Evolutionary conservation across 1,140 invertebrate genomes (phyloP).

Genomic region (Drosophila guanche): DNA sequence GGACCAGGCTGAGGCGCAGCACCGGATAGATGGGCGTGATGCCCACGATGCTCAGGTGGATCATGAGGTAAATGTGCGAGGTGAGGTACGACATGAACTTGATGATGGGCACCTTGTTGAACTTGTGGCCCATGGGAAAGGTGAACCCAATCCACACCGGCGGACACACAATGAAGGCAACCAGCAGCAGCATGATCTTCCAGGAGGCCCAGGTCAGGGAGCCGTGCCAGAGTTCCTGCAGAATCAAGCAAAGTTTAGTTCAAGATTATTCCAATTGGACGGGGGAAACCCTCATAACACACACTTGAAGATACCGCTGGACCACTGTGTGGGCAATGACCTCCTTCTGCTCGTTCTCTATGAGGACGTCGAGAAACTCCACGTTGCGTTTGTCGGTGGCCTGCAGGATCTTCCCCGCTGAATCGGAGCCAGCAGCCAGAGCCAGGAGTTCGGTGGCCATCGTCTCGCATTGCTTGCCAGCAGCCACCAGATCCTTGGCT

Average conservation of each 20-base stretch:
- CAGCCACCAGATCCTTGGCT: slow-evolving; percentile 96
- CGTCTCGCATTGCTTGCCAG: slow-evolving; percentile 97
- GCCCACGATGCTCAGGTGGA: slow-evolving; percentile 94
- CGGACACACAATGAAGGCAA: slow-evolving; percentile 95
- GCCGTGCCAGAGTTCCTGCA: slow-evolving; percentile 97
- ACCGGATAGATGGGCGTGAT: slow-evolving; percentile 95
- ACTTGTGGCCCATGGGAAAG: slow-evolving; percentile 96
- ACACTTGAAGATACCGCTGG: slow-evolving; percentile 93
- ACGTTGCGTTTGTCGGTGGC: slow-evolving; percentile 95
- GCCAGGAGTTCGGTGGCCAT: slow-evolving; percentile 98
- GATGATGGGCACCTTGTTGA: slow-evolving; percentile 98
- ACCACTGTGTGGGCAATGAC: slow-evolving; percentile 96
- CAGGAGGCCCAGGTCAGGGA: slow-evolving; percentile 97
- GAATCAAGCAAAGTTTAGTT: not conserved
- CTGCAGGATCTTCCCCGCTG: slow-evolving; percentile 94
- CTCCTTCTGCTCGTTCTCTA: slow-evolving; percentile 99
- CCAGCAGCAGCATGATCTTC: slow-evolving; percentile 96
- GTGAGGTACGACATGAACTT: slow-evolving; percentile 99
- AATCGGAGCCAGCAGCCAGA: slow-evolving; percentile 96
- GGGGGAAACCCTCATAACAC: slow-evolving; percentile 40
- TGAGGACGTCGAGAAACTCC: slow-evolving; percentile 98
- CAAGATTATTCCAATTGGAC: too few species aligned
- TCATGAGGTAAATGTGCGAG: slow-evolving; percentile 98
- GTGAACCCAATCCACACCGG: slow-evolving; percentile 98
- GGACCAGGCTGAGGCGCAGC: slow-evolving; percentile 88